phyloP scores from a whole-genome alignment of 1,140 invertebrate genomes.

The Drosophila tani region DNA sequence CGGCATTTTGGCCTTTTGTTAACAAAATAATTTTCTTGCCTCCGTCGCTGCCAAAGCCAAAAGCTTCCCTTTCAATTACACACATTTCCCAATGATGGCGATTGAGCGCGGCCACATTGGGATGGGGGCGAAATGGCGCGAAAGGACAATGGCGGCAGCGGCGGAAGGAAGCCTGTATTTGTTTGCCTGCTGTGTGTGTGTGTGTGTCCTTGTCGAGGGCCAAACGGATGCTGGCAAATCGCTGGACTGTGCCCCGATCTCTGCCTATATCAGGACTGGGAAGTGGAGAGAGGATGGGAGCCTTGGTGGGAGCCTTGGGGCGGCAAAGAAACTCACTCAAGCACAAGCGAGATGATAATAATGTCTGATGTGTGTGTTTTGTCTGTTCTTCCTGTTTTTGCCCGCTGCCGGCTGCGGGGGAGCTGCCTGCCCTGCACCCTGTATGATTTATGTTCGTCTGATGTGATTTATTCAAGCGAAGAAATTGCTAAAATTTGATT shows the following conservation, averaged over 20 bases:
- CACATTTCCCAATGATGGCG: constrained; percentile 69
- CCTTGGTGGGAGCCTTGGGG: constrained; percentile 62
- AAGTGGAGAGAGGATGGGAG: constrained; percentile 22
- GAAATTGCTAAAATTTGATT: constrained; percentile 79
- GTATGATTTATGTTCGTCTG: constrained; percentile 82
- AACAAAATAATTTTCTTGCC: constrained; percentile 83
- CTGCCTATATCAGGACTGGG: constrained; percentile 64
- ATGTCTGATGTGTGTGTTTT: constrained; percentile 83
- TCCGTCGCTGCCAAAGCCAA: constrained; percentile 68
- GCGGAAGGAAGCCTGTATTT: constrained; percentile 63
- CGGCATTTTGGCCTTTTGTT: constrained; percentile 74
- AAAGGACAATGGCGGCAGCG: constrained; percentile 74
- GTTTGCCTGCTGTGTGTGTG: constrained; percentile 12
- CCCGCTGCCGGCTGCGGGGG: constrained; percentile 31
- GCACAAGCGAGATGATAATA: constrained; percentile 84
- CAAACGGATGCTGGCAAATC: constrained; percentile 63
- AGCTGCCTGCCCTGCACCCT: constrained; percentile 52
- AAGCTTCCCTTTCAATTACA: constrained; percentile 84
- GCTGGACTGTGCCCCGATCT: constrained; percentile 55
- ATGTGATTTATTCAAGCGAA: constrained; percentile 83
- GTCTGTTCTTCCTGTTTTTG: constrained; percentile 59
- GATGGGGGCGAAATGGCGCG: constrained; percentile 45
- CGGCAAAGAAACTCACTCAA: constrained; percentile 78
- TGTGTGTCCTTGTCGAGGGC: constrained; percentile 18
- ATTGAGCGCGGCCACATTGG: constrained; percentile 21